Base-by-base conservation (phyloP, 2,888 invertebrate genomes). In the Drosophila mayaguana region DNA sequence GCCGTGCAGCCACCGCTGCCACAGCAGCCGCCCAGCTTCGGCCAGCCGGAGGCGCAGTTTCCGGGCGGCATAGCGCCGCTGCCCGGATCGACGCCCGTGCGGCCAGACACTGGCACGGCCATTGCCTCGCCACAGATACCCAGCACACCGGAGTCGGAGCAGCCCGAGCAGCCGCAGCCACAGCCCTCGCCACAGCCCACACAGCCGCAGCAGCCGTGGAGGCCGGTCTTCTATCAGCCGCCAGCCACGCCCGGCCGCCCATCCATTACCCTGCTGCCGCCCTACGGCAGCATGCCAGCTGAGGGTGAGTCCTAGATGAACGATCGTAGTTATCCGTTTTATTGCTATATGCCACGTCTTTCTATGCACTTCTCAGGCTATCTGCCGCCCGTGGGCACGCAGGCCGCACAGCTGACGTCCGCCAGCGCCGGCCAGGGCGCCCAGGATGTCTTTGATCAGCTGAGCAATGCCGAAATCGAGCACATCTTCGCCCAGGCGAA, bases 81-180 rank as follows among this genome's bases (percentile, higher is more conserved):
- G 53, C 84, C 89, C 0, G 90, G 90, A 7, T 78, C 89, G 9
- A 51, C 75, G 45, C 71, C 81, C 18, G 85, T 80, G 1, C 78
- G 63, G 11, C 81, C 90, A 0, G 89, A 91, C 22, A 71, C 80
- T 4, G 92, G 92, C 48, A 91, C 91, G 11, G 91, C 91, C 1
- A 91, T 90, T 53, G 92, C 91, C 11, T 73, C 91, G 1, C 92
- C 92, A 11, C 92, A 92, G 69, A 92, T 92, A 65, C 91, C 91
- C 28, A 59, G 65, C 18, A 42, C 67, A 1, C 81, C 77, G 12
- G 82, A 86, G 36, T 81, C 88, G 0, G 84, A 83, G 72, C 86
- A 80, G 61, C 68, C 67, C 11, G 67, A 50, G 22, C 56, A 64
- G 43, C 75, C 59, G 72, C 86, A 80, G 60, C 67, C 67, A 16